Evolutionary conservation across 2,113 vertebrate genomes (phyloP), one percentile per base, ranked within the genome.

Genomic region (Clarias batrachus): DNA sequence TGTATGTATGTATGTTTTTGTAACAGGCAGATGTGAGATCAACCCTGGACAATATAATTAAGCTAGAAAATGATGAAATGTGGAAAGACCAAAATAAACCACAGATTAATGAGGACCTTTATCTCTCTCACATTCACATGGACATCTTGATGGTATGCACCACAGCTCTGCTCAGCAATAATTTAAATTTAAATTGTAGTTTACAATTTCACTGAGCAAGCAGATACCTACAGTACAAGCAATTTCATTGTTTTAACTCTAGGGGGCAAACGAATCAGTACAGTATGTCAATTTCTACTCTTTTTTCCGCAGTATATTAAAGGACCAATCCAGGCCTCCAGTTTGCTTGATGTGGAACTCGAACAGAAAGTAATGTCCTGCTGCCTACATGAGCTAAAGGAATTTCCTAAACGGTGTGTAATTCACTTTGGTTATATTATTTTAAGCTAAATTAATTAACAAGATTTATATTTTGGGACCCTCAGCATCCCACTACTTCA

Each of bases 61-160:
- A 89, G 0, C 33, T 93, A 2, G 92, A 95, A 83, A 33, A 90
- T 2, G 81, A 92, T 2, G 91, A 93, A 0, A 2, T 94, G 14
- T 94, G 93, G 94, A 88, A 0, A 19, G n/a, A 87, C 0, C 11
- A 14, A 0, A 88, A 23, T 1, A 2, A 8, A 4, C 94, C 93
- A 0, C n/a, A 88, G 0, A 90, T 33, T n/a, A 89, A 94, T 1
- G 94, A 94, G 0, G 33, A 65, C 33, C 62, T 92, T 41, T 90
- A 90, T 23, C 17, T 25, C 62, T 94, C 94, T 73, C 59, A 82
- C 6, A 85, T 95, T 33, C 88, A 88, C 85, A 93, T 94, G 88
- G 94, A 95, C 89, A 91, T 96, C 87, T 92, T 91, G 90, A 92
- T 90, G 88, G 95, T 95, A 89, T 27, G 85, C 27, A 60, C 4